Evolutionary conservation across 2,888 invertebrate species (phyloP), one percentile per base, ranked within the genome.

Genomic region (Phengaris alcon): DNA sequence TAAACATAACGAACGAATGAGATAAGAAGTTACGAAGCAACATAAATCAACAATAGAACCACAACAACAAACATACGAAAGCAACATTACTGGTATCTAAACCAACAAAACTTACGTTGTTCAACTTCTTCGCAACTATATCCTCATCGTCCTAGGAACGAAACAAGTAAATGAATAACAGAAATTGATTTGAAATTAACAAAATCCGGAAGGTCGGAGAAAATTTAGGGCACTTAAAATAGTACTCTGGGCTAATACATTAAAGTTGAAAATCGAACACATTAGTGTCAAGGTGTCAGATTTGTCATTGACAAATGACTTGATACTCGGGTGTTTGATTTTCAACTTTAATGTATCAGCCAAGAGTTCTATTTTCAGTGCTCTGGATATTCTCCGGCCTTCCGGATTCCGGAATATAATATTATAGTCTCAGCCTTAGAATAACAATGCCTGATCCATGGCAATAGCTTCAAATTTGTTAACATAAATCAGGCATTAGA

Each of bases 131-230:
- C 9, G 72, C 72, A 12, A 54, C 52, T 10, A 54, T 72, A 13
- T 72, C 72, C 46, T 57, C 75, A 6, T 69, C 15, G 46, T 75
- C 75, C 75, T 75, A 69, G 44, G n/a, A n/a, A n/a, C 69, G 54
- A 75, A 74, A 68, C 2, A 46, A 13, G 13, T 4, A 74, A 59
- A 73, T 35, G n/a, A 54, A 8, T 73, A 52, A 73, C 13, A 3
- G 51, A 9, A 72, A 22, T 22, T 54, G 46, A 46, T 46, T 46
- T 46, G 6, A 46, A 46, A 46, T 48, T 48, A 48, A 6, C 7
- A 48, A 1, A 22, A 22, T 22, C 22, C 22, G 22, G 22, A 22
- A 22, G 22, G 35, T 2, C 3, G 35, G 35, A 35, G 35, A 35
- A 35, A 35, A 35, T 35, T 35, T 2, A 35, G 4, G 4, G 3